Evolutionary conservation across 2,797 vertebrate species (phyloP).

Genomic region (Sebastes ruberrimus): DNA sequence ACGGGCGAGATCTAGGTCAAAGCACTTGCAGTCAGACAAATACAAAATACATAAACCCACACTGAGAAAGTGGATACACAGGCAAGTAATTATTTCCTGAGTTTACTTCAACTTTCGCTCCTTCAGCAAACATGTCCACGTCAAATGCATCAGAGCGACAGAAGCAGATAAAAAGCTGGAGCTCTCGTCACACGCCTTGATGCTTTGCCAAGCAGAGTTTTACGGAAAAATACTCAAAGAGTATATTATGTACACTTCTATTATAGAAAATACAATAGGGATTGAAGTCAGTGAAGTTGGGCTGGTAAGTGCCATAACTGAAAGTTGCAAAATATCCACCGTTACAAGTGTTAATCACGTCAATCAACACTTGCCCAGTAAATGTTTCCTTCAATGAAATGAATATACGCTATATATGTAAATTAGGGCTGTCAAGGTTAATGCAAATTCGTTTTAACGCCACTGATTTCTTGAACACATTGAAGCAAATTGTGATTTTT

Average conservation of each 20-base stretch:
- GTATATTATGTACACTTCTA: background rate
- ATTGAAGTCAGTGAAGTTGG: background rate
- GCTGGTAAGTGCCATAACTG: background rate
- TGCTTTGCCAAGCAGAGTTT: background rate
- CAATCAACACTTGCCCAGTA: background rate
- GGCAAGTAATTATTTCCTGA: constrained; percentile 4
- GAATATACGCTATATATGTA: background rate
- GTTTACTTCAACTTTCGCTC: background rate
- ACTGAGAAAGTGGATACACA: background rate
- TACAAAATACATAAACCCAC: background rate
- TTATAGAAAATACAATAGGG: background rate
- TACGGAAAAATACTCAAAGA: background rate
- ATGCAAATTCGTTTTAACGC: too few relatives aligned
- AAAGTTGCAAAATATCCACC: background rate
- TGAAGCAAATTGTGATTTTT: too few relatives aligned
- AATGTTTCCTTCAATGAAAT: background rate
- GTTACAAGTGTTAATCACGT: background rate
- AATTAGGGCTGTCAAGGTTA: too few relatives aligned
- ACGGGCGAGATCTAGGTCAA: background rate
- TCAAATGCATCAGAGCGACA: constrained; percentile 13
- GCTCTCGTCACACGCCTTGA: background rate
- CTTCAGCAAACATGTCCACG: constrained; percentile 25
- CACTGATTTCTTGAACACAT: too few relatives aligned
- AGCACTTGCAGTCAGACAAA: background rate
- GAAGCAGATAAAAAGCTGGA: constrained; percentile 11